Base-by-base conservation (phyloP, 1,140 invertebrate genomes). In the Caenorhabditis brenneri region DNA sequence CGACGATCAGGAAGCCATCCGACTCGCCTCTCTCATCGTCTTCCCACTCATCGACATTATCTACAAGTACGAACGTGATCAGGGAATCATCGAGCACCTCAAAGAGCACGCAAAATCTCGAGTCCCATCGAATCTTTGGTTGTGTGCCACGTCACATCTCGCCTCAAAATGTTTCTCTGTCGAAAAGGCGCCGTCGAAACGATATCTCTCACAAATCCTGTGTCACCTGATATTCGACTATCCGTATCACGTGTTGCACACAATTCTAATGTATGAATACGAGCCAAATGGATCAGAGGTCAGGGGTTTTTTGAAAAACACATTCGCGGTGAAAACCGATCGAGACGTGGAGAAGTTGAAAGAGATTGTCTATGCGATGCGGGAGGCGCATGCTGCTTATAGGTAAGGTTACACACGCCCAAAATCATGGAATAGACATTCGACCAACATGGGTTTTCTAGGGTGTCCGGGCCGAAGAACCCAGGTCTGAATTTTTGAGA, bases 1-100 rank as follows among this genome's bases (percentile, higher is more conserved):
- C n/a, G 65, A 74, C 22, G 36, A 74, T 7, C 19, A 74, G 7
- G 65, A 74, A 42, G 65, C 36, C 3, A 39, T 74, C 7, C 65
- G 65, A 5, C 16, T 36, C 36, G 42, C 65, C 1, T 74, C 65
- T 5, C 65, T 74, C n/a, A 74, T 82, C 27, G 16, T 82, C 2
- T 82, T 82, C 22, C 81, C 81, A 22, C 27, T 82, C 9, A 82
- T 82, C 15, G 81, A 82, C 33, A 22, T 82, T 5, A 69, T 82
- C 60, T 82, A 65, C 29, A 58, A 60, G 31, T 82, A 82, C 58
- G 81, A 82, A 46, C 9, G 19, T 12, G 60, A 69, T 31, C 16
- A 3, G 7, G 81, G 42, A n/a, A 58, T 82, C 10, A 24, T 51
- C 16, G 24, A 6, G 6, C 16, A 69, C 1, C 24, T 82, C 19